Evolutionary conservation across 2,113 vertebrate genomes (phyloP).

Genomic region (Oryctolagus cuniculus): mOryCun1.1 NC_091438.1:148053501-148054000

Average conservation of each 20-base stretch:
- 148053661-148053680: constrained; percentile 48
- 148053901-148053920: neutral
- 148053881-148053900: neutral
- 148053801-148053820: neutral
- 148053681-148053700: neutral
- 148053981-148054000: neutral
- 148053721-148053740: neutral
- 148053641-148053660: constrained; percentile 45
- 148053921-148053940: neutral
- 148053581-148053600: neutral
- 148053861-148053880: neutral
- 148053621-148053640: constrained; percentile 41
- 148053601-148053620: constrained; percentile 57
- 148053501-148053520: constrained; percentile 73
- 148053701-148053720: neutral
- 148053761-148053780: neutral
- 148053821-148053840: neutral
- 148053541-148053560: neutral
- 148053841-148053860: neutral
- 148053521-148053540: constrained; percentile 75
- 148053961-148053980: neutral
- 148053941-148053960: neutral
- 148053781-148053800: neutral
- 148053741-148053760: neutral
- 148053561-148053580: neutral